Base-by-base conservation (phyloP, 23 tunicate species). In the Pegea sp. region DNA sequence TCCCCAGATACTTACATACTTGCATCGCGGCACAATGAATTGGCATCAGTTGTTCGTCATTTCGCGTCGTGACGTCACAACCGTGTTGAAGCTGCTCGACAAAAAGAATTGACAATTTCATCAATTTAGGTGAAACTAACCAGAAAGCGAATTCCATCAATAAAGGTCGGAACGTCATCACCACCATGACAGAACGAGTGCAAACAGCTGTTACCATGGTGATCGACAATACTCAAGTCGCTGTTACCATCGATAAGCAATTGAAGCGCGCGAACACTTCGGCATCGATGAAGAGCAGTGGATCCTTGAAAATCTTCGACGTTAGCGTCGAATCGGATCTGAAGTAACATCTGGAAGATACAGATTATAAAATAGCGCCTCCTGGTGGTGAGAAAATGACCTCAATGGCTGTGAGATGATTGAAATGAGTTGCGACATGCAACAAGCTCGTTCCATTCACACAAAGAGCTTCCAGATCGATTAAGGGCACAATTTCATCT, bases 11-110 rank as follows among this genome's bases (percentile, higher is more conserved):
- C n/a, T n/a, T 28, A 13, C 48, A 19, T 26, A 77, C 90, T 71
- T 84, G 95, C 76, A 74, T 74, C 23, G 95, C 95, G 19, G 95
- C 95, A 52, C 95, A 84, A 43, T 84, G 95, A 3, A 74, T 61
- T 34, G 95, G 76, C 71, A 84, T 49, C 52, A 84, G 51, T 26
- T 68, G 42, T 44, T 63, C 59, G 3, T 24, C 11, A 49, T 84
- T 84, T 42, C 95, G 42, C 29, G 61, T 67, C 26, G 53, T 30
- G 6, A 74, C 22, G 33, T 84, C 70, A 8, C 61, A 59, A 24
- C 71, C 95, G 13, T 48, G 34, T n/a, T n/a, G n/a, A n/a, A n/a
- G n/a, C n/a, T n/a, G n/a, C 92, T 78, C 23, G 0, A 66, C 20
- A 52, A 7, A 55, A 13, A 7, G 28, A 24, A 38, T 38, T 38